phyloP scores from a whole-genome alignment of 2,797 vertebrate species.

The Microcaecilia unicolor region DNA sequence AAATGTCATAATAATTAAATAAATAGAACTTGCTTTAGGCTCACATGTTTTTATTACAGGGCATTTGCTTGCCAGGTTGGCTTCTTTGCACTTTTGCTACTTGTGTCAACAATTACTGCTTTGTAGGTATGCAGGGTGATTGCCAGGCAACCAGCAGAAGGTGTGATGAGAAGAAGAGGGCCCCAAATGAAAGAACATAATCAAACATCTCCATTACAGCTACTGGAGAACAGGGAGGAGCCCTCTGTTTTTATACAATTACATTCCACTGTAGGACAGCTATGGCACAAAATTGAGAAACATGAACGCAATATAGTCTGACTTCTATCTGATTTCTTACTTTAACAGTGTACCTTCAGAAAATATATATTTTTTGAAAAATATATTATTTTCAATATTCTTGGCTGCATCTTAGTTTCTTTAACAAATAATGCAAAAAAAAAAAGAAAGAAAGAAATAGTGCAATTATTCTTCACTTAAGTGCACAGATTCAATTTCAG shows the following conservation, averaged over 20 bases:
- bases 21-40: neutral
- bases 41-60: neutral
- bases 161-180: neutral
- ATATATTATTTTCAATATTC: neutral
- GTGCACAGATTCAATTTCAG: neutral
- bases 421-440: neutral
- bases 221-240: neutral
- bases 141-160: slow-evolving; percentile 33
- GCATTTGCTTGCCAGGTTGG: slow-evolving; percentile 6
- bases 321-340: neutral
- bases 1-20: too few species aligned
- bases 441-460: too few species aligned
- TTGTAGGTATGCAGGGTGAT: slow-evolving; percentile 35
- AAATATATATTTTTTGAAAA: neutral
- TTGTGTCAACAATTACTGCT: slow-evolving; percentile 37
- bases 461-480: neutral
- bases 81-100: slow-evolving; percentile 14
- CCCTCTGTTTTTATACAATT: slow-evolving; percentile 8
- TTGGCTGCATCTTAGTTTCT: neutral
- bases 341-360: neutral
- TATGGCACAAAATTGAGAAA: too few species aligned
- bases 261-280: neutral
- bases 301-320: too few species aligned
- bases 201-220: slow-evolving; percentile 19
- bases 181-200: slow-evolving; percentile 13